Base-by-base conservation (phyloP, 2,888 invertebrate genomes). In the Stratiomys singularior region DNA sequence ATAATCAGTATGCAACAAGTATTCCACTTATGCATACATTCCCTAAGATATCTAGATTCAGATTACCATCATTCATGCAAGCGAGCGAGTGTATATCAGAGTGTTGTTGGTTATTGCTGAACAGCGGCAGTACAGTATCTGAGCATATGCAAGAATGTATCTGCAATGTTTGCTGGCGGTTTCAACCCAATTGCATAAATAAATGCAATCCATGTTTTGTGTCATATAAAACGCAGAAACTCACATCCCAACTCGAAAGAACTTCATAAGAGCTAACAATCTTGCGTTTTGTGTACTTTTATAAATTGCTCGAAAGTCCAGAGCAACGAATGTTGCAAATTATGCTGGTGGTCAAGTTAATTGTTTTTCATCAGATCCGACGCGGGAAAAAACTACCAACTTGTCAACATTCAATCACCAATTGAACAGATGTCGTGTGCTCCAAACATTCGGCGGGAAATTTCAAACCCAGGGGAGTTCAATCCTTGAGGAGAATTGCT, bases 1-100 rank as follows among this genome's bases (percentile, higher is more conserved):
- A 74, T 74, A 74, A 74, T 74, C 58, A 74, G 58, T 74, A 60
- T 74, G 74, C 74, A 74, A 74, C 74, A 58, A n/a, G 74, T 74
- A 74, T 74, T 28, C 37, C 74, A 74, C 60, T 74, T 74, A 74
- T 74, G 74, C 74, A 74, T 60, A 74, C 58, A 74, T 74, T 74
- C 44, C n/a, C 37, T 47, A n/a, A 69, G 69, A 69, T 47, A 69
- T 69, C 69, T 69, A 46, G 69, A 46, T 58, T 23, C 58, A 18
- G 74, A 74, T 74, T 74, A 60, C 28, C 74, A 60, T 58, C 74
- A 44, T 74, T 37, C 74, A 58, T 60, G 74, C 74, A 30, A 37
- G 74, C 23, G 46, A 13, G 25, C 69, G 1, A 25, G 69, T 18
- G 37, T 28, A 1, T n/a, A 1, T 66, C 37, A 4, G 37, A 52